Conservation (phyloP, 1,140 invertebrate genomes). For the Aphis gossypii region DNA sequence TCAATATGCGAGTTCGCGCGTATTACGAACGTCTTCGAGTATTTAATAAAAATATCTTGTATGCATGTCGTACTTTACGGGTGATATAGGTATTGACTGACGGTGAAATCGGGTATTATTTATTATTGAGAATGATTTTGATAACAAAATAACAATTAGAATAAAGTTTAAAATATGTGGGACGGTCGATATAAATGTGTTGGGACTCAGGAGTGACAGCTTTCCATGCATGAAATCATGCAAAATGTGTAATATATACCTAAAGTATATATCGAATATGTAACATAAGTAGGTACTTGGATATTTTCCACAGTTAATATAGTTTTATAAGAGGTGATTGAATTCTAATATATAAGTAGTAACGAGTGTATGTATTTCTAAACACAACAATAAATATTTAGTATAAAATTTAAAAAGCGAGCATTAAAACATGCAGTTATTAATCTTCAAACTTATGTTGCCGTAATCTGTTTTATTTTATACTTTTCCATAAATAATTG, state of each 20-base stretch:
- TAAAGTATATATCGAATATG: background rate
- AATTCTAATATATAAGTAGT: background rate
- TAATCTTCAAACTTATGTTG: background rate
- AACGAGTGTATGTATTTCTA: background rate
- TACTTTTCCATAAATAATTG: slow-evolving; percentile 20
- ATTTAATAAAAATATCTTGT: background rate
- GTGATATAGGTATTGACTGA: background rate
- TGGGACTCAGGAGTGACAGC: too few relatives aligned
- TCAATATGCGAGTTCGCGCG: background rate
- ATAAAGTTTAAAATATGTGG: background rate
- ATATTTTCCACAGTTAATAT: background rate
- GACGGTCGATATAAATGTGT: too few relatives aligned
- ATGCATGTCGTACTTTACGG: background rate
- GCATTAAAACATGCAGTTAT: background rate
- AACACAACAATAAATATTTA: background rate
- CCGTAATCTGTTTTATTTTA: background rate
- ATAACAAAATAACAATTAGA: background rate
- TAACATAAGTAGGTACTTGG: background rate
- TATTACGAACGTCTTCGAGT: background rate
- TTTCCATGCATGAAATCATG: too few relatives aligned
- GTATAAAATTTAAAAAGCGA: background rate
- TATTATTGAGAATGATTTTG: background rate
- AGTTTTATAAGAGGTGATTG: background rate
- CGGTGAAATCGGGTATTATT: too few relatives aligned
- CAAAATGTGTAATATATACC: too few relatives aligned